Evolutionary conservation across 2,797 vertebrate species (phyloP).

Genomic region (Pampus argenteus): DNA sequence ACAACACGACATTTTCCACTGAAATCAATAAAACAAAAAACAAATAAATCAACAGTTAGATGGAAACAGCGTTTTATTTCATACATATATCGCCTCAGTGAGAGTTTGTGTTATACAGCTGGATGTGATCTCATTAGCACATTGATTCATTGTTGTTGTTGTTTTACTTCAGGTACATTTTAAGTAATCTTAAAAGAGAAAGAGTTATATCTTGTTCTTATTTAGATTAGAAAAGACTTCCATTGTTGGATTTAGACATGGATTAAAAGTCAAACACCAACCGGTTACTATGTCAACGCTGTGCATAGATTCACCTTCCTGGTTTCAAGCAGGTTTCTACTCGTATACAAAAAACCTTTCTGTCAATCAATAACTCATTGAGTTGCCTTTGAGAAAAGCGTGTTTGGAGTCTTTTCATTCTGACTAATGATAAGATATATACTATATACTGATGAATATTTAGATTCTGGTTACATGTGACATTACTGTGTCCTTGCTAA

Average conservation of each 20-base stretch:
- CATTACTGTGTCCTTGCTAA: conserved; percentile 4
- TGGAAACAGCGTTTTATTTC: no score
- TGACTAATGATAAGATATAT: no score
- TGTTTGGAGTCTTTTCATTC: no score
- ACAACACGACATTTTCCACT: neutral
- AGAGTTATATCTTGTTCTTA: conserved; percentile 26
- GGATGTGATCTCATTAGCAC: conserved; percentile 1
- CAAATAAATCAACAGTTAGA: neutral
- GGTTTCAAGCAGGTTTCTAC: neutral
- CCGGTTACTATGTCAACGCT: conserved; percentile 11
- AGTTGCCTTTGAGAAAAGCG: neutral
- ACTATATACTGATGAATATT: no score
- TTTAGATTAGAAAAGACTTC: conserved; percentile 27
- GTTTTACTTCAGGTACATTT: conserved; percentile 9
- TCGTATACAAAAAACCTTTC: no score
- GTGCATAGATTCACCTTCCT: neutral
- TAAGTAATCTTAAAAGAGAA: conserved; percentile 11
- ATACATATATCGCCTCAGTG: no score
- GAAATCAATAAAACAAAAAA: neutral
- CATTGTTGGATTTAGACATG: conserved; percentile 26
- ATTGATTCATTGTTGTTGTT: neutral
- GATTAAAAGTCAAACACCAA: conserved; percentile 18
- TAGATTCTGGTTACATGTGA: no score
- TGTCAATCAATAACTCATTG: neutral
- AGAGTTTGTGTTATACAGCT: no score